A percentile compares a stretch with the other conserved stretches of the same genome.
Evolutionary conservation across 2,113 vertebrate species (phyloP).

Genomic region (Dipodomys merriami): DNA sequence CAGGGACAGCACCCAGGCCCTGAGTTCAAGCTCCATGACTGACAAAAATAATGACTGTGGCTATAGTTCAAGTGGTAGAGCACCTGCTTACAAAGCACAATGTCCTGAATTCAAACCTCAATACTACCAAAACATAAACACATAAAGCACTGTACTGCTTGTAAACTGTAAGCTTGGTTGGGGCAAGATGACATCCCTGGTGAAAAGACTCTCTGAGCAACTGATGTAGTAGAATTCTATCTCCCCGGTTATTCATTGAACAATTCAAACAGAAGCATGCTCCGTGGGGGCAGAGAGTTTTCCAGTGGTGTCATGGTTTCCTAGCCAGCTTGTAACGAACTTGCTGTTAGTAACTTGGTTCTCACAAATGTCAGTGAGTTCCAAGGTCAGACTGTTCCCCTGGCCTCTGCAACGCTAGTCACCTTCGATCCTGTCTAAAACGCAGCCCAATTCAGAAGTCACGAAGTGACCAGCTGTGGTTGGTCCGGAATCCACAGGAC

Average conservation of each 20-base stretch:
- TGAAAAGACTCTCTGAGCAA: neutral
- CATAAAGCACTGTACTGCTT: neutral
- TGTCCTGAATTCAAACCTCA: too few species aligned
- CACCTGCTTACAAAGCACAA: too few species aligned
- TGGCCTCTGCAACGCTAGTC: neutral
- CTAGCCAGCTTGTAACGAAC: neutral
- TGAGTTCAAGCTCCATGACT: too few species aligned
- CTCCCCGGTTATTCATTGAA: neutral
- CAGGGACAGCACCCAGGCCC: too few species aligned
- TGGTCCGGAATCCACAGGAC: accelerated
- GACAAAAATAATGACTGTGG: too few species aligned
- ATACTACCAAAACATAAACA: too few species aligned
- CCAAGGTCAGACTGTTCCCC: neutral
- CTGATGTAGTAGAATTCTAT: neutral
- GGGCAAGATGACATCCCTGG: neutral
- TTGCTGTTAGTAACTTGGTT: neutral
- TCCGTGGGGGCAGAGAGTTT: neutral
- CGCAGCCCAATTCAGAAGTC: neutral
- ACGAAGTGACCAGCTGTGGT: neutral
- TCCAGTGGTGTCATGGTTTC: neutral
- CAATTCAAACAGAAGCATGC: neutral
- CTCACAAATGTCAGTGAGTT: neutral
- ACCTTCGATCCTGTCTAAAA: neutral
- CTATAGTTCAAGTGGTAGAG: too few species aligned
- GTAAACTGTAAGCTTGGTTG: neutral